Evolutionary conservation across 2,797 vertebrate genomes (phyloP), one percentile per base, ranked within the genome.

Genomic region (Aselliscus stoliczkanus): DNA sequence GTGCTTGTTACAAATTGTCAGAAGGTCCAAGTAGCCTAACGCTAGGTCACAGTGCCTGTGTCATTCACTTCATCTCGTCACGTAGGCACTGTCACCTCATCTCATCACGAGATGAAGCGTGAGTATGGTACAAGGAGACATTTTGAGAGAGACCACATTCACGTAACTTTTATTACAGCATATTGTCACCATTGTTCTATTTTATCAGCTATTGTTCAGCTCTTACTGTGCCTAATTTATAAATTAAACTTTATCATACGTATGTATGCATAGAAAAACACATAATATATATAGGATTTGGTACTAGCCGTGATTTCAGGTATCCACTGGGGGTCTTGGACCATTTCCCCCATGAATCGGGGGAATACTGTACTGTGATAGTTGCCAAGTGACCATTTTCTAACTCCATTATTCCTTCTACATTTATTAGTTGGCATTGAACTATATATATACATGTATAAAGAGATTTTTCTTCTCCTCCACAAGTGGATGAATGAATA

Each of bases 111-210:
- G 76, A 18, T 4, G 9, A 3, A 11, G 23, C 23, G 7, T 3
- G 34, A 27, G 47, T 12, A 47, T 47, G 12, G 47, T 47, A 47
- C 47, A 7, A 12, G 0, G 7, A 77, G 47, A 2, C 4, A 2
- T 2, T n/a, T 7, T 13, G 5, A 3, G 75, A 14, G 76, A 6
- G 23, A 1, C 50, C 25, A 0, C 34, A 4, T 5, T 23, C 76
- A 29, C 52, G 5, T 4, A 0, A 1, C 23, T 17, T 23, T 17
- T 0, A 10, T 2, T 17, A 13, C 2, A 27, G 52, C 75, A 2
- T 21, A 5, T 5, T 1, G n/a, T 27, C 4, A 10, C 0, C 4
- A 1, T 2, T 6, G 47, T 13, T 18, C 29, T 13, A 17, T 1
- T 13, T n/a, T 2, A 13, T 5, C 10, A 52, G 52, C 9, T 3